Base-by-base conservation (phyloP, 2,888 invertebrate species). In the Drosophila vallismaia region DNA sequence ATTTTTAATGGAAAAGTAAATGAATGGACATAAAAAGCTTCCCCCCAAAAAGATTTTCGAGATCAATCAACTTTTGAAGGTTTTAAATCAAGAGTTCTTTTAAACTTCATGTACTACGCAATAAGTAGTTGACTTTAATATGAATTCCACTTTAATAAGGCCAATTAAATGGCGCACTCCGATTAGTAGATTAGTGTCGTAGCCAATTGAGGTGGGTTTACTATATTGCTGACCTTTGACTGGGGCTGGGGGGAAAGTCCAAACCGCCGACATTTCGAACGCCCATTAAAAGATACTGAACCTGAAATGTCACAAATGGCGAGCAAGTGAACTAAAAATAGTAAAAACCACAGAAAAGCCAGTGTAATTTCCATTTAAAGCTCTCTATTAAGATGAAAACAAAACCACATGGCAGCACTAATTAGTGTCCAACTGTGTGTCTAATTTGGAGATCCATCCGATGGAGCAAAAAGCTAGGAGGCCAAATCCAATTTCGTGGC, bases 191-290 rank as follows among this genome's bases (percentile, higher is more conserved):
- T 19, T 19, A 19, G 19, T 19, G 19, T 19, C 19, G 19, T 19
- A 19, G 19, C 19, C 19, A 19, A 19, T 19, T 19, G 19, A 19
- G 19, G 26, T 33, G 19, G 14, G 50, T 5, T 36, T n/a, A 36
- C 36, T 36, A 64, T 44, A 66, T 63, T 67, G 44, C 9, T 67
- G 64, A 86, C 79, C 86, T 79, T 83, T 86, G 54, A 36, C 50
- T 28, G 5, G 40, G 36, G 40, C 19, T 19, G 14, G 56, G 45
- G 70, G 80, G 59, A 86, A 70, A 86, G 79, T 83, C 49, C 69
- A 56, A 64, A 56, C 45, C 24, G 50, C 45, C 48, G 33, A 40
- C 64, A 12, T 24, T 49, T 50, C 49, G 50, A 63, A 63, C 38
- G 29, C 9, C 56, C 48, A 57, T 45, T 50, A 50, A 53, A 40